Evolutionary conservation across 2,113 vertebrate species (phyloP), one percentile per base, ranked within the genome.

Genomic region (Rattus norvegicus): DNA sequence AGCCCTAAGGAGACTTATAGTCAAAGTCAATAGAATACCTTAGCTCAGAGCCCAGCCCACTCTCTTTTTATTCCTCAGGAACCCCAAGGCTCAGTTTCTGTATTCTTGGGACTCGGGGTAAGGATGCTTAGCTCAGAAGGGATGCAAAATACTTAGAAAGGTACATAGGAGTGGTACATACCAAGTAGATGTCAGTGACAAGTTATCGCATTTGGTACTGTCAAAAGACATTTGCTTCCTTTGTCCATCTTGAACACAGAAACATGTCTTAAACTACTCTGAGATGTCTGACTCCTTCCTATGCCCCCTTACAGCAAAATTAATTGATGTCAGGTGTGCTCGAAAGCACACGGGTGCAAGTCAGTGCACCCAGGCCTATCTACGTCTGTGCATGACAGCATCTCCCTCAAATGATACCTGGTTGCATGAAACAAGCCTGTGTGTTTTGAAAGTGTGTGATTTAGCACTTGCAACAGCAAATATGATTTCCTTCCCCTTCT

Each of bases 401-500:
- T 92, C 54, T 88, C 75, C 33, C 70, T 93, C 33, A 63, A 11
- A 54, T 59, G 56, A 49, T 69, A 6, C 87, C 83, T 30, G 19
- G 72, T 49, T 49, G 33, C 33, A 76, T 92, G 86, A 72, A 81
- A 91, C 90, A 90, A 90, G 92, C 47, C 13, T 5, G 2, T 83
- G 20, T 63, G 65, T 93, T 95, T 90, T 61, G 63, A 43, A 96
- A 91, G 67, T 12, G 65, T 95, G 94, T 94, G 52, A 88, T 39
- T 86, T 52, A 76, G 70, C 92, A 79, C 36, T 30, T 24, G 36
- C 28, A 12, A 63, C n/a, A 33, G 33, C 84, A 93, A 61, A 61
- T 75, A 88, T 28, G 63, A 92, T 88, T 96, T 95, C 90, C 87
- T 93, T 95, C 67, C 83, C 77, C 61, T 93, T 80, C 22, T 1